Evolutionary conservation across 2,113 vertebrate species (phyloP).

Genomic region (Anarhynchus alexandrinus): DNA sequence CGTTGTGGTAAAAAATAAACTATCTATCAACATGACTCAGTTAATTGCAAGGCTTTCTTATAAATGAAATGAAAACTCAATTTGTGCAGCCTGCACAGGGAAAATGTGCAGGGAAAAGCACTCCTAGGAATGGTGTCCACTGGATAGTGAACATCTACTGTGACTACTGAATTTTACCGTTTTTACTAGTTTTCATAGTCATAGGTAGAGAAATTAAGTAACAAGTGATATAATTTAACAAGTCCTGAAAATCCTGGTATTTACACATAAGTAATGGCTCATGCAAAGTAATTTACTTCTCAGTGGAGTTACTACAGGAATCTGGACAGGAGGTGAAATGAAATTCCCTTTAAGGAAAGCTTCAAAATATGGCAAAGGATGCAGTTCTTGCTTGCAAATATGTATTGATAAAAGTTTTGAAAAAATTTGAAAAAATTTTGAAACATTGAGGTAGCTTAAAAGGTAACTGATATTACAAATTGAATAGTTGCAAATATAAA

Average conservation of each 20-base stretch:
- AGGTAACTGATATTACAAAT: neutral
- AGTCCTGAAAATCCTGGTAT: neutral
- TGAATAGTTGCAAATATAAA: neutral
- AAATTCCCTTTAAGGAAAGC: neutral
- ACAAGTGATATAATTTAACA: neutral
- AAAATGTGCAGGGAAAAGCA: neutral
- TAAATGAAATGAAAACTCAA: neutral
- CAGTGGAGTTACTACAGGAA: neutral
- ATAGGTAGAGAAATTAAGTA: neutral
- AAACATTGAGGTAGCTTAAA: neutral
- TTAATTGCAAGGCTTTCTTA: neutral
- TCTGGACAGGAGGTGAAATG: neutral
- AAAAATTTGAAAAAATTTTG: neutral
- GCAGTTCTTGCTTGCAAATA: neutral
- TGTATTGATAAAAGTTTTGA: neutral
- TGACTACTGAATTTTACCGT: neutral
- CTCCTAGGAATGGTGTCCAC: neutral
- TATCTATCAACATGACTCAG: neutral
- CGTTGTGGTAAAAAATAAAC: neutral
- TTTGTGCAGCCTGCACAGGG: neutral
- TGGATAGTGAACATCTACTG: neutral
- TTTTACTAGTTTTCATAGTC: neutral
- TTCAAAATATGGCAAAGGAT: neutral
- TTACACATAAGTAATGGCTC: neutral
- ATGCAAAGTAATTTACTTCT: neutral